Conservation (phyloP, 2,888 invertebrate species). For the Harmothoe impar region DNA sequence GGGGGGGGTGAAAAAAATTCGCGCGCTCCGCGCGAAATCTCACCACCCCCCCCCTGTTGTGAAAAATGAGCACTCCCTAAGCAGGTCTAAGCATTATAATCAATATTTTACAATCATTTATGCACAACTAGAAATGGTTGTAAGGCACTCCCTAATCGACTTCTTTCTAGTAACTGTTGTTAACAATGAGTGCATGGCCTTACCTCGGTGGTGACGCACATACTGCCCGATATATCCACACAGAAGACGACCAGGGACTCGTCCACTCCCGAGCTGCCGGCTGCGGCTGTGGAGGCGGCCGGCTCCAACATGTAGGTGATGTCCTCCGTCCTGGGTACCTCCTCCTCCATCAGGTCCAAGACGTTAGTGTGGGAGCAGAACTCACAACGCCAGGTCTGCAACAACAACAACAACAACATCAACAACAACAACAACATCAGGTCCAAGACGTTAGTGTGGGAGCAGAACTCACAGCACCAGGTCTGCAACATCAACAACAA, state of each 20-base stretch:
- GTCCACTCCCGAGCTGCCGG: constrained; percentile 77
- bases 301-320: constrained; percentile 81
- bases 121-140: too few species aligned
- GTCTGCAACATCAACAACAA: constrained; percentile 70
- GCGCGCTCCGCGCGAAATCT: too few species aligned
- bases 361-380: constrained; percentile 77
- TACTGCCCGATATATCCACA: constrained; percentile 82
- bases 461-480: constrained; percentile 73
- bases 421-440: constrained; percentile 70
- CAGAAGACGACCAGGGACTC: constrained; percentile 81
- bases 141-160: too few species aligned
- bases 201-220: constrained; percentile 82
- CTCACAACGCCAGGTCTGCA: constrained; percentile 81
- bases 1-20: too few species aligned
- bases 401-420: background rate
- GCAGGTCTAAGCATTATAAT: too few species aligned
- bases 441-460: constrained; percentile 74
- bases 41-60: too few species aligned
- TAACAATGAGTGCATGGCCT: too few species aligned
- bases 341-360: constrained; percentile 79
- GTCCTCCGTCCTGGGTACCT: constrained; percentile 78
- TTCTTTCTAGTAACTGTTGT: too few species aligned
- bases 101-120: too few species aligned
- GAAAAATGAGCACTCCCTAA: too few species aligned
- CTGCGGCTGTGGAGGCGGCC: constrained; percentile 76